A percentile compares a stretch with the other conserved stretches of the same genome.
These are phyloP conservation scores for Pristis pectinata DNA, from an alignment of 2,797 vertebrate species.

Conservation along the genomic window DNA sequence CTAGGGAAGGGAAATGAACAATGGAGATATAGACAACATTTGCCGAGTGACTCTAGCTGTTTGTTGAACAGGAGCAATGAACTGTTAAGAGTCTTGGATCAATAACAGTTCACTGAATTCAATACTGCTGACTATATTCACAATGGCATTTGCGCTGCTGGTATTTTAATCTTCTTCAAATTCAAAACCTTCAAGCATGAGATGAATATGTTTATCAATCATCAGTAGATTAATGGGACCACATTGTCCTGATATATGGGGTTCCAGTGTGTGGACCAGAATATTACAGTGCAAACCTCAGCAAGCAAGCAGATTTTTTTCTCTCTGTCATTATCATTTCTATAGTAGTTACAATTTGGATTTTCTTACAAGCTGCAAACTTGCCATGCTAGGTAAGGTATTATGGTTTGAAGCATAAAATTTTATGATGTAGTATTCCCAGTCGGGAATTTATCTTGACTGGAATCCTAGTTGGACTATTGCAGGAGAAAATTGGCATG, in stretches of 20 bases:
- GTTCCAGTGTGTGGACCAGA: too few species aligned
- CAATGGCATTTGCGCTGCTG: too few species aligned
- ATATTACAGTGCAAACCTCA: too few species aligned
- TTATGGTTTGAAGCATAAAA: not conserved
- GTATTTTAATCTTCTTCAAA: too few species aligned
- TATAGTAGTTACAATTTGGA: not conserved
- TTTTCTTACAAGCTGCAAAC: not conserved
- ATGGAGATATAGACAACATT: not conserved
- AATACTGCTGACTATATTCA: too few species aligned
- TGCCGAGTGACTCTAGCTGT: not conserved
- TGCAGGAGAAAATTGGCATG: not conserved
- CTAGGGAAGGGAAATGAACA: not conserved
- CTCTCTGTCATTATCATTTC: not conserved
- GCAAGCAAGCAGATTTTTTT: not conserved
- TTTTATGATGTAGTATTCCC: not conserved
- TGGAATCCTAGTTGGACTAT: not conserved
- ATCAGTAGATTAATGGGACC: too few species aligned
- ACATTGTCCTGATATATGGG: too few species aligned
- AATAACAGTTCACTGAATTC: too few species aligned
- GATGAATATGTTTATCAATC: too few species aligned
- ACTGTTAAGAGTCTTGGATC: too few species aligned
- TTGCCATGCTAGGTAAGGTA: not conserved
- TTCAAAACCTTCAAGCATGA: too few species aligned
- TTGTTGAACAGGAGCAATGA: too few species aligned
- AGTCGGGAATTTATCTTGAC: not conserved